Base-by-base conservation (phyloP, 1,140 invertebrate species). In the Thaumatotibia leucotreta region DNA sequence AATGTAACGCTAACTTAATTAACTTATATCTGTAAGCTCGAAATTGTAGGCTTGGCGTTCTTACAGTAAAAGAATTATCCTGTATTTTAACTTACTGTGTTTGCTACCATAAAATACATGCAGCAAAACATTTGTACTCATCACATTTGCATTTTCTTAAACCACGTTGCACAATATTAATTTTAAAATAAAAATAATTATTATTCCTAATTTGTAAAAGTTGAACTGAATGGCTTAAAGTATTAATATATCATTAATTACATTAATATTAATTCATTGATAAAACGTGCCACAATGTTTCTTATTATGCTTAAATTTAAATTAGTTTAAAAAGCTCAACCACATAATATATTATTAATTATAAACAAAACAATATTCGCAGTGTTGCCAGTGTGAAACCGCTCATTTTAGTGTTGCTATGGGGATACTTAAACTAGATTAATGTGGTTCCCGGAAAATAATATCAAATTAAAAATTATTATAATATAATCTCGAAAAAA, bases 351-450 rank as follows among this genome's bases (percentile, higher is more conserved):
- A 39, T 39, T 39, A 39, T 14, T 3, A 29, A 29, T n/a, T n/a
- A n/a, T n/a, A 29, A 29, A 29, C 6, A 39, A 65, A 68, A 79
- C 63, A 68, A 75, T 76, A 77, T 78, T 80, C 76, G 69, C 71
- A 80, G 74, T 78, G 79, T 80, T 79, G 80, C 74, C 66, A 77
- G 74, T 83, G 77, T 85, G 80, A 77, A 86, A 82, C 71, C 52
- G 66, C 71, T 73, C 65, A 68, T 31, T 66, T 69, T 35, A 72
- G 73, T 85, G 73, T 81, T 72, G 75, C 72, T 71, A 77, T n/a
- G n/a, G n/a, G n/a, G n/a, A n/a, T 68, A 73, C 64, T 61, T 66
- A 35, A 49, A 49, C 20, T 69, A 74, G 11, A 54, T 54, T 54
- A 54, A 1, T 27, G 23, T 54, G 50, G 27, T 5, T 39, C 14